These are phyloP conservation scores for Argya squamiceps DNA, from an alignment of 2,797 vertebrate genomes.

Conservation along the genomic window DNA sequence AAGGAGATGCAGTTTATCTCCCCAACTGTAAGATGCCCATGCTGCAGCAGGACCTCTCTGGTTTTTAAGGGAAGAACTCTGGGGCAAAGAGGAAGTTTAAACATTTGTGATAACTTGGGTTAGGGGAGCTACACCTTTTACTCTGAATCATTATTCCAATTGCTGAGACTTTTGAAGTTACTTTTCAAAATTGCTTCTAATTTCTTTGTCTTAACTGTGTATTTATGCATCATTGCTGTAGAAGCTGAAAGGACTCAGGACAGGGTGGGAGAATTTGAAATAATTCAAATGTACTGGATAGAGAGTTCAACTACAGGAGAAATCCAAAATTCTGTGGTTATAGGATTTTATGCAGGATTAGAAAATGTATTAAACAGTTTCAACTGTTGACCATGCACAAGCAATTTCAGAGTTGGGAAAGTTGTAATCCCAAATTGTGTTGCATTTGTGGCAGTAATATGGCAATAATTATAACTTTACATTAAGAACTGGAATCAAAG, in stretches of 20 bases:
- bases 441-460: not conserved
- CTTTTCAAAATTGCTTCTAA: not conserved
- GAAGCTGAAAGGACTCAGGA: not conserved
- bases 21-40: accelerated
- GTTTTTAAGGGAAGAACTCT: not conserved
- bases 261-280: not conserved
- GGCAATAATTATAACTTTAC: not conserved
- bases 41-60: accelerated
- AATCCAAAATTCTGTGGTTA: not conserved
- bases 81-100: not conserved
- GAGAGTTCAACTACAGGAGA: not conserved
- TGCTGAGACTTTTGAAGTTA: not conserved
- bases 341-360: not conserved
- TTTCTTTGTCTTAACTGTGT: not conserved
- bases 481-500: not conserved
- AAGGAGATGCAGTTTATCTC: not conserved
- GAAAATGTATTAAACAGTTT: not conserved
- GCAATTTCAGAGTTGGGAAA: not conserved
- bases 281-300: not conserved
- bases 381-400: not conserved
- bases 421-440: not conserved
- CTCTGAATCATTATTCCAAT: not conserved
- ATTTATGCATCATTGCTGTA: not conserved
- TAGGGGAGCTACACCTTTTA: not conserved
- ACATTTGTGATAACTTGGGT: not conserved